Conservation (phyloP, 53 echinoderm and acorn worm species). For the Crossaster papposus region DNA sequence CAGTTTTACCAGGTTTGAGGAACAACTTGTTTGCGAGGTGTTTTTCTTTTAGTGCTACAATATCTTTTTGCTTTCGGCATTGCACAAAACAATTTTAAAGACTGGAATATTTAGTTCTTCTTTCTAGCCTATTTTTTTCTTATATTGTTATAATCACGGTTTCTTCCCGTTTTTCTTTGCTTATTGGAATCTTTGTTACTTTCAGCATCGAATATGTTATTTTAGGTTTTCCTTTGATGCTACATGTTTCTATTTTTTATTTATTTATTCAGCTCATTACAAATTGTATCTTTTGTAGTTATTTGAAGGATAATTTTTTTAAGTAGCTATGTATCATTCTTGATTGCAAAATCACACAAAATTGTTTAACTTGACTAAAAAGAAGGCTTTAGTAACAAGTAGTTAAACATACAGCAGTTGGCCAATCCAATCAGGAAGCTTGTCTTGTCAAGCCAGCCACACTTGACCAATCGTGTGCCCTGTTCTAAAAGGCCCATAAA, state of each 20-base stretch:
- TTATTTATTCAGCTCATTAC: constrained; percentile 6
- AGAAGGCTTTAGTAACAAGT: background rate
- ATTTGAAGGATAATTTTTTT: background rate
- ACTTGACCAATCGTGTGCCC: background rate
- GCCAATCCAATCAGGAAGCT: background rate
- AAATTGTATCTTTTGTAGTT: background rate
- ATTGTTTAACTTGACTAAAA: background rate
- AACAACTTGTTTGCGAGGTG: too few species aligned
- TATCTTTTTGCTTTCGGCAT: background rate
- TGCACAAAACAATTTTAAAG: background rate
- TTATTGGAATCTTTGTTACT: too few species aligned
- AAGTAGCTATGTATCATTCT: background rate
- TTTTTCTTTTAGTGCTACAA: background rate
- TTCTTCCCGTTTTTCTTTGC: background rate
- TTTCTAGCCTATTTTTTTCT: too few species aligned
- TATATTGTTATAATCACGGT: background rate
- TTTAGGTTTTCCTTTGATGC: background rate
- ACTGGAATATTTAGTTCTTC: background rate
- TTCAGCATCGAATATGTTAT: background rate
- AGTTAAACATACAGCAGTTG: background rate
- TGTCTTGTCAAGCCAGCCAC: background rate
- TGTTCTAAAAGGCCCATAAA: background rate
- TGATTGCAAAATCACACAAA: background rate
- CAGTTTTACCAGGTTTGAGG: background rate
- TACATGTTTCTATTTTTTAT: background rate